Conservation (phyloP, 2,113 vertebrate species). For the Neofelis nebulosa region DNA sequence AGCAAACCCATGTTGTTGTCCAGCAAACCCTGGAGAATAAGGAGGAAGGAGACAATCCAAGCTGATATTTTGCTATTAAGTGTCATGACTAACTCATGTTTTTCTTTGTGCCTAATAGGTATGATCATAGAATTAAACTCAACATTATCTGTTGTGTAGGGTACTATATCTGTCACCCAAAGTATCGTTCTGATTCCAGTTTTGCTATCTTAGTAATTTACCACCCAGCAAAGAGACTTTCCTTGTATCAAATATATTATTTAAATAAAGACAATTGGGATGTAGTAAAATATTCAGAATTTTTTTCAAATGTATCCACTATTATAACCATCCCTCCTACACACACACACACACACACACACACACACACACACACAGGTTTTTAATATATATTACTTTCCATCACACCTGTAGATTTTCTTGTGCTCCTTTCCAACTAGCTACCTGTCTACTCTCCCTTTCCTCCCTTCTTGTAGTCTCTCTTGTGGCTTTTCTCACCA, state of each 20-base stretch:
- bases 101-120: background rate
- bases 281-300: background rate
- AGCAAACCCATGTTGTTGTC: background rate
- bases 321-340: background rate
- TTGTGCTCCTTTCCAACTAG: background rate
- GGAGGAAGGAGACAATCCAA: background rate
- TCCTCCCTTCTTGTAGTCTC: background rate
- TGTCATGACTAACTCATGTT: background rate
- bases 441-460: background rate
- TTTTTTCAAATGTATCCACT: background rate
- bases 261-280: background rate
- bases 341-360: too few species aligned
- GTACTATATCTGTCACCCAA: background rate
- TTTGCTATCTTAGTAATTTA: background rate
- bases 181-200: background rate
- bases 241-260: background rate
- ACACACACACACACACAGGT: background rate
- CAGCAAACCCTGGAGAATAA: background rate
- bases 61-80: background rate
- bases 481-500: background rate
- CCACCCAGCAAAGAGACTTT: background rate
- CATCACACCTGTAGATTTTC: background rate
- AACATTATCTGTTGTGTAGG: background rate
- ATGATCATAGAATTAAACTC: background rate
- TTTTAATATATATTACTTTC: background rate